Evolutionary conservation across 2,888 invertebrate species (phyloP).

Genomic region (Diadromus collaris): DNA sequence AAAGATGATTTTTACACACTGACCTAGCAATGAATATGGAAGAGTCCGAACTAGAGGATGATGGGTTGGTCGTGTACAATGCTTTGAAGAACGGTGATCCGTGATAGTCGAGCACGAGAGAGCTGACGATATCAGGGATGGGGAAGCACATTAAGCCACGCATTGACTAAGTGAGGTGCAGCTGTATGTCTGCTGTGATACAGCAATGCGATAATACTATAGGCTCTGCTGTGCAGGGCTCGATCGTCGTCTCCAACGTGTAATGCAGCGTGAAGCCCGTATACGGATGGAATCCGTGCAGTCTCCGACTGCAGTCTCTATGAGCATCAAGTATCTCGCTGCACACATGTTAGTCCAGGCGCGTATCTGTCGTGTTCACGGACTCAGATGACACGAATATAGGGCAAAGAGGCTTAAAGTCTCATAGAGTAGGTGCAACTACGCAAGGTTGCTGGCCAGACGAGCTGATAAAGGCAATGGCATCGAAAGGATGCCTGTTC

Average conservation of each 20-base stretch:
- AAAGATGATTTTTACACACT: neutral
- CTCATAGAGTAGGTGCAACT: conserved; percentile 9
- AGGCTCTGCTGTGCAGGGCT: conserved; percentile 22
- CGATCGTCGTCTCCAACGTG: conserved; percentile 29
- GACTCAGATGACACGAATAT: neutral
- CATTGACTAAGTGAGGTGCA: conserved; percentile 74
- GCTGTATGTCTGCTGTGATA: conserved; percentile 68
- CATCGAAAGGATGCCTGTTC: conserved; percentile 39
- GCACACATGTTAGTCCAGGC: neutral
- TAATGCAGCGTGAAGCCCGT: conserved; percentile 46
- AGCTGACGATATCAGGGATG: conserved; percentile 31
- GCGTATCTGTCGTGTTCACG: neutral
- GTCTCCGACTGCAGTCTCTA: conserved; percentile 4
- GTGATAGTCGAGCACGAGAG: conserved; percentile 28
- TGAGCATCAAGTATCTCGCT: neutral
- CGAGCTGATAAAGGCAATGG: conserved; percentile 23
- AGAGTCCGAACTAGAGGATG: neutral
- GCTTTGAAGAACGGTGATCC: conserved; percentile 21
- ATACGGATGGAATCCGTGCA: conserved; percentile 42
- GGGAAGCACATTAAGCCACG: conserved; percentile 69
- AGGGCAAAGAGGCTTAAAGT: conserved; percentile 13
- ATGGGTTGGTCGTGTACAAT: neutral
- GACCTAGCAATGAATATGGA: neutral
- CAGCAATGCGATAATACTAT: conserved; percentile 40
- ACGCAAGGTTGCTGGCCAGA: conserved; percentile 23